Evolutionary conservation across 2,797 vertebrate species (phyloP), one percentile per base, ranked within the genome.

Genomic region (Gadopsis marmoratus): DNA sequence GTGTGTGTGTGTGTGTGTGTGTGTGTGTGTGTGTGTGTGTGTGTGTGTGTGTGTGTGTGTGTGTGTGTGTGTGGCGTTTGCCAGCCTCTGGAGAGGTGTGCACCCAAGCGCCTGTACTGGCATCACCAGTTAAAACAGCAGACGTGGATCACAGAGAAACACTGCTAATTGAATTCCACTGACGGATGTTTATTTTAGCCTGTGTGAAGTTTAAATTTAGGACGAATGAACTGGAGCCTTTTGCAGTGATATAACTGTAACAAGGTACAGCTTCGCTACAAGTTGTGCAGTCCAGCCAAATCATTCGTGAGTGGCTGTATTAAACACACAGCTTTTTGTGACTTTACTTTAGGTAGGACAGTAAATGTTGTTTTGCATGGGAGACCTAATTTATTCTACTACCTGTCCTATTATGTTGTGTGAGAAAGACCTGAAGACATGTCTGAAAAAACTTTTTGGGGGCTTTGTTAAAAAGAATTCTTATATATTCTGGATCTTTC

Each of bases 151-250:
- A 82, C 66, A 82, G 68, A 62, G 74, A 71, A 85, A 47, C 2
- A 14, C 63, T 45, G 54, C 75, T 89, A 85, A 88, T 85, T 90
- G 68, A 87, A 88, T 80, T 87, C 68, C 63, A 81, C 69, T 71
- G 64, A 53, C 60, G 47, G 73, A 67, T 78, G 62, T 85, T 79
- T 90, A 65, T 89, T 90, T 85, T 64, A 75, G 64, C 45, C 51
- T 2, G 39, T 74, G 72, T 81, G 61, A 81, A 81, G 75, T 81
- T 82, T 77, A 83, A 56, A 82, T 76, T 86, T 74, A 86, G 69
- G 17, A 21, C 66, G 68, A 72, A 80, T 69, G 47, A 64, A 61
- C 53, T 12, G 1, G 21, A 71, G 74, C 55, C 75, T 66, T 76
- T 47, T 39, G 35, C 86, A 86, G 70, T 73, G 61, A 43, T 43